Conservation (phyloP, 2,113 vertebrate genomes). For the Pelvicachromis taeniatus region DNA sequence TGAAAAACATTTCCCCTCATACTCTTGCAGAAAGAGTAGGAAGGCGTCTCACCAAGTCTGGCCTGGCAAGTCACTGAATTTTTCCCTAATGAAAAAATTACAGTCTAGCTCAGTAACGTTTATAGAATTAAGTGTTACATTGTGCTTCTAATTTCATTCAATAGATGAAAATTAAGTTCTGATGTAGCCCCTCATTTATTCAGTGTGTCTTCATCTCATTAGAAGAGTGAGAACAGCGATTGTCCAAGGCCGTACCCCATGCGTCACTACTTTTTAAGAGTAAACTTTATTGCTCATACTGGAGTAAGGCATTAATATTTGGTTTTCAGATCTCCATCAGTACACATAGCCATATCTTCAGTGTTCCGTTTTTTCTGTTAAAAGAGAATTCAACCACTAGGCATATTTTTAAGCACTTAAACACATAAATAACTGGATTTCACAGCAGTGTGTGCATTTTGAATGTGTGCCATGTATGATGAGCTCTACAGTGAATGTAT, state of each 20-base stretch:
- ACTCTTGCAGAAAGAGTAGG: not conserved
- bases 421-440: not conserved
- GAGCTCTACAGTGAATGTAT: not conserved
- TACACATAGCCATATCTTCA: not conserved
- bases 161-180: not conserved
- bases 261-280: not conserved
- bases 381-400: not conserved
- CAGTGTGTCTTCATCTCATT: not conserved
- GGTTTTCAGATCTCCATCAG: not conserved
- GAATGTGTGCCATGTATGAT: not conserved
- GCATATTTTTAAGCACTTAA: not conserved
- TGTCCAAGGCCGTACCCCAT: not conserved
- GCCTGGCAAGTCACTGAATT: not conserved
- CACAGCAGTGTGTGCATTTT: not conserved
- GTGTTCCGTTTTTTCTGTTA: not conserved
- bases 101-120: constrained; percentile 1
- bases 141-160: not conserved
- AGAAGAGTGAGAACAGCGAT: not conserved
- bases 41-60: not conserved
- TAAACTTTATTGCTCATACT: not conserved
- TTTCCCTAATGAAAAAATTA: not conserved
- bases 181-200: not conserved
- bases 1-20: not conserved
- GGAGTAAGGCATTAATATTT: not conserved
- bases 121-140: not conserved